Evolutionary conservation across 2,888 invertebrate genomes (phyloP).

Genomic region (Chorisops tibialis): DNA sequence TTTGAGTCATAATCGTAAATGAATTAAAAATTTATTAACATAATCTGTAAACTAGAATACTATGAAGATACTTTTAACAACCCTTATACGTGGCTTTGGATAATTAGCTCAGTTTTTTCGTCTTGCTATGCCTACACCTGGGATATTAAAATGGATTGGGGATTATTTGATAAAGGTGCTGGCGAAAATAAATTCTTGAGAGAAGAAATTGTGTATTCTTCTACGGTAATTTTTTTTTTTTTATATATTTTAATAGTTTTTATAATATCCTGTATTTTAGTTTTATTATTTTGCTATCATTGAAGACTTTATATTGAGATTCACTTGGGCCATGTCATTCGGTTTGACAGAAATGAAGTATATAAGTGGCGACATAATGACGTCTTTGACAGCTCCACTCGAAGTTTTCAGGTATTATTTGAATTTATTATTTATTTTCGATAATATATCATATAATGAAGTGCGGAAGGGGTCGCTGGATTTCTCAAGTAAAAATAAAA

Average conservation of each 20-base stretch:
- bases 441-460: neutral
- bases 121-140: constrained; percentile 95
- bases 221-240: constrained; percentile 62
- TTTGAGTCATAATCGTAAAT: neutral
- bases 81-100: constrained; percentile 88
- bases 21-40: neutral
- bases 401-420: constrained; percentile 84
- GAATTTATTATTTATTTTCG: neutral
- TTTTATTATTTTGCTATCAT: constrained; percentile 95
- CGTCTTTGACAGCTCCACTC: constrained; percentile 75
- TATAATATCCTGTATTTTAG: constrained; percentile 53
- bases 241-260: neutral
- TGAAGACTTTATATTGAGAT: constrained; percentile 89
- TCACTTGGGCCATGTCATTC: constrained; percentile 89
- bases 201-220: constrained; percentile 94
- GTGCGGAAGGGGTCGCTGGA: too few relatives aligned
- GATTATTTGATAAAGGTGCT: constrained; percentile 85
- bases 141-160: constrained; percentile 99
- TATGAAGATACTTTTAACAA: constrained; percentile 66
- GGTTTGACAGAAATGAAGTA: constrained; percentile 75
- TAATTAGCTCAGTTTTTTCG: constrained; percentile 77
- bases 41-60: constrained; percentile 50
- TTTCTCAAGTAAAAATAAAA: neutral
- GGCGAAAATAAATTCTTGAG: constrained; percentile 88
- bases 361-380: constrained; percentile 76